Evolutionary conservation across 2,113 vertebrate species (phyloP), one percentile per base, ranked within the genome.

Genomic region (Dromaius novaehollandiae): DNA sequence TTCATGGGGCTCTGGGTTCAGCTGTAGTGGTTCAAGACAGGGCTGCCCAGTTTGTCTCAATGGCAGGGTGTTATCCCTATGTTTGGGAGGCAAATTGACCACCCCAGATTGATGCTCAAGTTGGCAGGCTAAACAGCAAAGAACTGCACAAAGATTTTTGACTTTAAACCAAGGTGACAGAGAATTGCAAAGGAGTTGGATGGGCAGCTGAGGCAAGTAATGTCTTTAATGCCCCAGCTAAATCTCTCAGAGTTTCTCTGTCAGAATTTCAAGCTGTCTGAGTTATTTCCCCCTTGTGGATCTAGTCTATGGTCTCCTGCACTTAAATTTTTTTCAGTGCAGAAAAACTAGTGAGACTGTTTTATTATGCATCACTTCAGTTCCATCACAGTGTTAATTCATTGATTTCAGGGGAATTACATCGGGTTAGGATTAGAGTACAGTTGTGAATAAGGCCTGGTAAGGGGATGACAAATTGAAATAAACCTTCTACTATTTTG

Each of bases 41-140:
- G 17, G 36, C 64, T 60, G n/a, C 19, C 30, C 21, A 2, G 20
- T 73, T 48, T 48, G 46, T 9, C 46, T 18, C 46, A 48, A 64
- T 50, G n/a, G 20, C 3, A 70, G 13, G 3, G 3, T 71, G 32
- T 66, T 42, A 9, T 34, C 17, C 51, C 0, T 2, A 42, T 9
- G 51, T 28, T 4, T 2, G 0, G 0, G 32, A 4, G 32, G 25
- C 19, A 81, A 71, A 73, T n/a, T 6, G 56, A 15, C 7, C 82
- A 17, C 18, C 13, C 9, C 46, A 9, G 46, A 36, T 89, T 74
- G 17, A 24, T 56, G 9, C 38, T 26, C 11, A 46, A 13, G 26
- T 14, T 30, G 6, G 30, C 24, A 61, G 28, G 5, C 34, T n/a
- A 13, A 51, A 48, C 13, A 48, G 19, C 51, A 40, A 73, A 75